These are phyloP conservation scores for Lordiphosa clarofinis DNA, from an alignment of 1,140 invertebrate genomes.

Conservation along the genomic window DNA sequence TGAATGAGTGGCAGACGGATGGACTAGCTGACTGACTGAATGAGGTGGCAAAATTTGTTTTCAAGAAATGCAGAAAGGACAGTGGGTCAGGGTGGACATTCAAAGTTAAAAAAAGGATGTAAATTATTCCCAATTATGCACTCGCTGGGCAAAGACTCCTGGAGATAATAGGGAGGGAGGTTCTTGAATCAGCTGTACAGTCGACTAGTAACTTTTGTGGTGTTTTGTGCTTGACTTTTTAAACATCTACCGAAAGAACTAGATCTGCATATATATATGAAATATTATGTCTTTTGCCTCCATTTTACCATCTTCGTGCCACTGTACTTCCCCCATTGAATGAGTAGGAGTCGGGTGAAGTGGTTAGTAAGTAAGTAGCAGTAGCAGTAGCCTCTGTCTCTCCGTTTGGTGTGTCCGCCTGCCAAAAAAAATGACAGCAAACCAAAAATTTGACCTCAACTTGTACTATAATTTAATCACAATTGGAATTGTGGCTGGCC, in stretches of 20 bases:
- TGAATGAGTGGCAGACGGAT: conserved; percentile 35
- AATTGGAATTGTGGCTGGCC: conserved; percentile 38
- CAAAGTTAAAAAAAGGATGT: too few relatives aligned
- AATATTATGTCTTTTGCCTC: too few relatives aligned
- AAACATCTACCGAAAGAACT: too few relatives aligned
- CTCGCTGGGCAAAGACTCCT: too few relatives aligned
- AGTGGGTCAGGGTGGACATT: conserved; percentile 12
- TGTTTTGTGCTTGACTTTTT: too few relatives aligned
- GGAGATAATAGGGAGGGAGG: too few relatives aligned
- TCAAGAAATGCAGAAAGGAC: conserved; percentile 22
- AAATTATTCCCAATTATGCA: too few relatives aligned
- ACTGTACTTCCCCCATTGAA: conserved; percentile 16
- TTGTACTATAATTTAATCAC: conserved; percentile 45
- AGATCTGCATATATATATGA: too few relatives aligned
- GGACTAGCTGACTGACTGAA: conserved; percentile 49
- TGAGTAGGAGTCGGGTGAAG: conserved; percentile 36
- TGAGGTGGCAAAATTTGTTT: conserved; percentile 49
- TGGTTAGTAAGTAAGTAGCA: conserved; percentile 30
- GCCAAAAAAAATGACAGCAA: conserved; percentile 25
- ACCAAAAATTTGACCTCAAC: conserved; percentile 6
- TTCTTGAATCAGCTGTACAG: too few relatives aligned
- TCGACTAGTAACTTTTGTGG: too few relatives aligned
- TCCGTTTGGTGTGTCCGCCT: conserved; percentile 21
- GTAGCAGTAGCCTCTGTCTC: conserved; percentile 44
- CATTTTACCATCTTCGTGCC: background rate